Percentiles rank a stretch among this genome's conserved stretches.
phyloP scores from a whole-genome alignment of 2,888 invertebrate species.

The Scaptomyza caliginosa region DNA sequence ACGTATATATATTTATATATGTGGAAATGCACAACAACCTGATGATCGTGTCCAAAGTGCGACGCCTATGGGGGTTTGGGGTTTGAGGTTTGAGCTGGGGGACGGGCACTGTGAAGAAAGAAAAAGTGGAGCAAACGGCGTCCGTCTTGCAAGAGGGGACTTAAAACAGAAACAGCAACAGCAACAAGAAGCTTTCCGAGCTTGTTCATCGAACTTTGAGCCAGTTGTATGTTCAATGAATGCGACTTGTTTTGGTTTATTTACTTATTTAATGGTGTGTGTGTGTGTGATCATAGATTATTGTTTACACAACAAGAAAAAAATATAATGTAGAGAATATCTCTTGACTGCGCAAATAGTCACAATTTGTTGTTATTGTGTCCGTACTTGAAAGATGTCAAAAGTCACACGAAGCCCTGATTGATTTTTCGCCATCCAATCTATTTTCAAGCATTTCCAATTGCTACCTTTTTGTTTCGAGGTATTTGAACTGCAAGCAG shows the following conservation, averaged over 20 bases:
- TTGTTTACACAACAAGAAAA: neutral
- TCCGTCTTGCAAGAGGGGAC: constrained; percentile 9
- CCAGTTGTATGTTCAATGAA: constrained; percentile 2
- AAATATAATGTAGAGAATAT: neutral
- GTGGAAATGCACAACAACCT: constrained; percentile 45
- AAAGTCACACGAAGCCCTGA: constrained; percentile 30
- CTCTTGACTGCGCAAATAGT: constrained; percentile 7
- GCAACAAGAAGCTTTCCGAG: constrained; percentile 8
- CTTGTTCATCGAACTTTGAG: constrained; percentile 20
- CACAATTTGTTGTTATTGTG: neutral
- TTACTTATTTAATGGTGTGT: constrained; percentile 5
- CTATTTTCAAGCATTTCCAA: neutral
- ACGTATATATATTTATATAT: neutral
- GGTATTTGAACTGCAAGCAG: constrained; percentile 43
- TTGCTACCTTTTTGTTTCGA: neutral
- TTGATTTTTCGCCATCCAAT: constrained; percentile 16
- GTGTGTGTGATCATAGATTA: neutral
- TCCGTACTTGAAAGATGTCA: constrained; percentile 15
- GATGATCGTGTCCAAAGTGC: constrained; percentile 71
- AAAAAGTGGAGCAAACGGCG: constrained; percentile 45
- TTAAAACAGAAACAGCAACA: neutral
- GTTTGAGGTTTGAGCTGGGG: no score
- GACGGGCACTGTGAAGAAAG: constrained; percentile 24
- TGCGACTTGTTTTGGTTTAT: constrained; percentile 14
- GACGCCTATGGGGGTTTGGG: constrained; percentile 15